A percentile compares a stretch with the other conserved stretches of the same genome.
Evolutionary conservation across 2,888 invertebrate genomes (phyloP).

Genomic region (Diloba caeruleocephala): DNA sequence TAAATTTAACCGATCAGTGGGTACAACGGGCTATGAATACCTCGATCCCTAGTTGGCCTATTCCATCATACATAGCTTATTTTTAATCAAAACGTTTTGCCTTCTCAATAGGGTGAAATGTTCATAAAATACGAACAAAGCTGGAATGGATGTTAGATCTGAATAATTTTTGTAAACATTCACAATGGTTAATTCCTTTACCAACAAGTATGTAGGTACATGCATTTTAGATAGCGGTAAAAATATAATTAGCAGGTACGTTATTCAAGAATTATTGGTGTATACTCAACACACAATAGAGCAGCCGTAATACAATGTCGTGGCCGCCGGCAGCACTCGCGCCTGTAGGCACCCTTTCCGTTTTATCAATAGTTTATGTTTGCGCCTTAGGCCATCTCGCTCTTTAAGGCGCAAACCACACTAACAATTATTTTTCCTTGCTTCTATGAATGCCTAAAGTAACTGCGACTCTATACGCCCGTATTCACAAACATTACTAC

Average conservation of each 20-base stretch:
- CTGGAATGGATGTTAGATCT: not conserved
- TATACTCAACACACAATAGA: slow-evolving; percentile 55
- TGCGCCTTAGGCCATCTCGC: slow-evolving; percentile 56
- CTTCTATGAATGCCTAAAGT: not conserved
- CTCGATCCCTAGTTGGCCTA: too few relatives aligned
- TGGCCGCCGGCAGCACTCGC: slow-evolving; percentile 48
- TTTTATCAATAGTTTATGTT: slow-evolving; percentile 80
- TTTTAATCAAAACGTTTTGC: too few relatives aligned
- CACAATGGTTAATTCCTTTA: not conserved
- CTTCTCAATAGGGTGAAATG: not conserved
- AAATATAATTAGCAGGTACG: slow-evolving; percentile 26
- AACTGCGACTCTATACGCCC: not conserved
- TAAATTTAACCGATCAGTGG: too few relatives aligned
- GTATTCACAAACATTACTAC: too few relatives aligned
- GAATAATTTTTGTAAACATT: slow-evolving; percentile 5
- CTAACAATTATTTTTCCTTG: slow-evolving; percentile 26
- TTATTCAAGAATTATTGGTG: slow-evolving; percentile 45
- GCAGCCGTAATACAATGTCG: slow-evolving; percentile 57
- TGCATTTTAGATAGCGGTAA: not conserved
- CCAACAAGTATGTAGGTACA: slow-evolving; percentile 7
- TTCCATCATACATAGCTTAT: too few relatives aligned
- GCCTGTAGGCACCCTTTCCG: slow-evolving; percentile 65
- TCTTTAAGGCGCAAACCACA: slow-evolving; percentile 40
- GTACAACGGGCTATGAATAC: too few relatives aligned
- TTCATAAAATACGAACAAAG: slow-evolving; percentile 4